These are phyloP conservation scores for Hydrolagus affinis DNA, from an alignment of 2,113 vertebrate genomes.

Conservation along the genomic window DNA sequence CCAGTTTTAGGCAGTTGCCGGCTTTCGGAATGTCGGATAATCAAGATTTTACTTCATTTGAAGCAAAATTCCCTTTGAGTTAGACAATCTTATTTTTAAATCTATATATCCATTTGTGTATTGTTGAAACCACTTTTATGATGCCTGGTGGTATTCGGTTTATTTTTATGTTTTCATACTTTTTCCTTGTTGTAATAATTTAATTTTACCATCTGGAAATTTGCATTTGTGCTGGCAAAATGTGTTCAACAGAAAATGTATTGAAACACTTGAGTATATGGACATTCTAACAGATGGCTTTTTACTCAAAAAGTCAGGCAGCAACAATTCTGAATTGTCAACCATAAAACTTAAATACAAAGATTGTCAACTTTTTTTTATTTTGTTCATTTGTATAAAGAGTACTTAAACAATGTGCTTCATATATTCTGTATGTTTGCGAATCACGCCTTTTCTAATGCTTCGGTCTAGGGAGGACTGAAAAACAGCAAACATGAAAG, in stretches of 20 bases:
- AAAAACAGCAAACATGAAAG: constrained; percentile 95
- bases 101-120: neutral
- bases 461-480: constrained; percentile 72
- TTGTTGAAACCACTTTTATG: neutral
- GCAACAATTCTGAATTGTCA: neutral
- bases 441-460: constrained; percentile 12
- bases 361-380: neutral
- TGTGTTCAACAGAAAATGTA: neutral
- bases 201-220: neutral
- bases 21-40: no score
- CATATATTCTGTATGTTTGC: neutral
- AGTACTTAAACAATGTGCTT: neutral
- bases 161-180: neutral
- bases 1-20: no score
- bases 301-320: neutral
- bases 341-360: neutral
- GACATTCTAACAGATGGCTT: neutral
- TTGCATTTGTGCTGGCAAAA: neutral
- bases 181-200: neutral
- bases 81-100: neutral
- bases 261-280: neutral
- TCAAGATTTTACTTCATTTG: no score
- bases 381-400: neutral
- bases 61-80: neutral
- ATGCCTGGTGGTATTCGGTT: no score